Base-by-base conservation (phyloP, 2,888 invertebrate species). In the Merodon equestris region DNA sequence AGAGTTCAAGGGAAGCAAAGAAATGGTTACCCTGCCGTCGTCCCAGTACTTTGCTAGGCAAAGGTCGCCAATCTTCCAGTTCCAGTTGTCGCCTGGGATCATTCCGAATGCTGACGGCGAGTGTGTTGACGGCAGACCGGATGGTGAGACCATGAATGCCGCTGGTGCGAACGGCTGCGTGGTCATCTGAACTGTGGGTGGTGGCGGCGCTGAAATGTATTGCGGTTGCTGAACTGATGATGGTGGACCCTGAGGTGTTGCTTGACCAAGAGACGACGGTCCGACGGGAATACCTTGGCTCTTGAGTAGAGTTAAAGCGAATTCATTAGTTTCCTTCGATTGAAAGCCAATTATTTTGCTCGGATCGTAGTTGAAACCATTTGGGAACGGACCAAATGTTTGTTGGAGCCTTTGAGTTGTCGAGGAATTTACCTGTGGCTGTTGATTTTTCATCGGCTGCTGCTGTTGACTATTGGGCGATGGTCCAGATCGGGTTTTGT, bases 31-130 rank as follows among this genome's bases (percentile, higher is more conserved):
- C 90, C 93, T 93, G 85, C 94, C 94, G 89, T 97, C 97, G 88
- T 97, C 96, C 97, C 97, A 97, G 89, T 97, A 97, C 85, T 96
- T 95, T 7, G 97, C 97, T 89, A 96, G 91, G 86, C 96, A 96
- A 74, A 93, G 92, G 86, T 96, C 96, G 10, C 96, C 96, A 56
- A 92, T 90, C 85, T 93, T 93, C 95, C 95, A 96, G 82, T 90
- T 90, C 91, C 90, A 82, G 19, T 63, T 75, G 1, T 85, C 85
- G 0, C 83, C 83, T 0, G 83, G 76, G 54, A 74, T 66, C 76
- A 84, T 90, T 89, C 90, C 90, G 13, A 83, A 84, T 19, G 82
- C 61, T 34, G 60, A 42, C 53, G 83, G 67, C 64, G 84, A 79
- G 18, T 82, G 94, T 83, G 94, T 89, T 15, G 91, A 91, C 10